Percentiles rank a stretch among this genome's conserved stretches.
phyloP scores from a whole-genome alignment of 2,113 vertebrate species.

The Indri indri region DNA sequence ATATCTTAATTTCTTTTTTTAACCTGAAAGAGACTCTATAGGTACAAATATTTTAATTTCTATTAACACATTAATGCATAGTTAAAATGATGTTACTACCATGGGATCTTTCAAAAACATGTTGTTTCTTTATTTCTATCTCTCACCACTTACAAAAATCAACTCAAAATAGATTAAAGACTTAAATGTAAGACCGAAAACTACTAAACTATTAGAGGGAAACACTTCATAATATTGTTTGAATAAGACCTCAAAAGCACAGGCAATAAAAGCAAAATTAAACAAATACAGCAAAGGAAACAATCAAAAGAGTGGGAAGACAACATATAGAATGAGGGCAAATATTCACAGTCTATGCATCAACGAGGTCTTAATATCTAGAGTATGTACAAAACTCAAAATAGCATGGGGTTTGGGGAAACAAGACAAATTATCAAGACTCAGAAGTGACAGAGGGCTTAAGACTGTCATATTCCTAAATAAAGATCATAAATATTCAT shows the following conservation, averaged over 20 bases:
- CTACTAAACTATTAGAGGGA: neutral
- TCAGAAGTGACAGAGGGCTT: conserved; percentile 32
- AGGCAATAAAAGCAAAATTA: neutral
- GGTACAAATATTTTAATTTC: neutral
- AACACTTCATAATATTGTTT: neutral
- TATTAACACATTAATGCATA: neutral
- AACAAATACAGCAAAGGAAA: neutral
- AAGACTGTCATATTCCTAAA: conserved; percentile 48
- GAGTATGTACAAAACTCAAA: neutral
- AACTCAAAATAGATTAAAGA: neutral
- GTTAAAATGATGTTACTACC: neutral
- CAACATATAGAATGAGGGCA: neutral
- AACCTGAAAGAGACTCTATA: no score
- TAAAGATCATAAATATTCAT: conserved; percentile 37
- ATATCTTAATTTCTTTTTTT: no score
- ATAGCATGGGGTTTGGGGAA: conserved; percentile 77
- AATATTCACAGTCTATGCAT: neutral
- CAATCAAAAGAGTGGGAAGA: neutral
- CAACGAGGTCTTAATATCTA: neutral
- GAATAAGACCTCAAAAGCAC: neutral
- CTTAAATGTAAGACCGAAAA: neutral
- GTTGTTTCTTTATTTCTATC: neutral
- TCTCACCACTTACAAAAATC: neutral
- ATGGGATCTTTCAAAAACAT: neutral
- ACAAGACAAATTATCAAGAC: conserved; percentile 7